These are phyloP conservation scores for Buathra laborator DNA, from an alignment of 2,888 invertebrate species.

Conservation along the genomic window DNA sequence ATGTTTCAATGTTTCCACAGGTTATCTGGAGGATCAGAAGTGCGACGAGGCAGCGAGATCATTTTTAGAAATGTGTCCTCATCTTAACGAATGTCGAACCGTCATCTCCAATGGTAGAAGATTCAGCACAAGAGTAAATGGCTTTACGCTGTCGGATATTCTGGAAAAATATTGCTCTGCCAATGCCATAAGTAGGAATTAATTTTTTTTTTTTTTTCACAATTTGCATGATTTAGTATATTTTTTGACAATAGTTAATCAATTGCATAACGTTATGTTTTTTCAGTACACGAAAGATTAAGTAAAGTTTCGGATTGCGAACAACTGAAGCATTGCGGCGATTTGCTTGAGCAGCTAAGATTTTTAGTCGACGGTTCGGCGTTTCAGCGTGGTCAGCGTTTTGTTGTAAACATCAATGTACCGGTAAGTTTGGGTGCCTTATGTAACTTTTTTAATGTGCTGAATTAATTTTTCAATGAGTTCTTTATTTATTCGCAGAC, in stretches of 20 bases:
- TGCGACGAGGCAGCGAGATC: constrained; percentile 78
- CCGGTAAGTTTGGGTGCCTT: constrained; percentile 70
- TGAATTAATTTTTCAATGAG: not conserved
- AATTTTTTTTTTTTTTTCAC: not conserved
- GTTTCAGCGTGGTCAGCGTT: constrained; percentile 77
- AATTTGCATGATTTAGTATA: not conserved
- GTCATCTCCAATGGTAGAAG: constrained; percentile 75
- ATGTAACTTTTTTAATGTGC: no score
- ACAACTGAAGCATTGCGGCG: constrained; percentile 79
- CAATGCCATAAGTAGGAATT: constrained; percentile 75
- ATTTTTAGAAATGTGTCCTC: constrained; percentile 78
- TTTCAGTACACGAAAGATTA: constrained; percentile 81
- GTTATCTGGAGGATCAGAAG: constrained; percentile 82
- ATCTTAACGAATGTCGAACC: constrained; percentile 78
- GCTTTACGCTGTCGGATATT: constrained; percentile 79
- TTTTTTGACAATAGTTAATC: not conserved
- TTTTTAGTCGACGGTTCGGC: constrained; percentile 80
- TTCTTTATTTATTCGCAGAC: constrained; percentile 67
- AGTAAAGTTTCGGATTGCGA: constrained; percentile 78
- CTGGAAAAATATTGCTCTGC: constrained; percentile 82
- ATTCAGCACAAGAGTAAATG: constrained; percentile 79
- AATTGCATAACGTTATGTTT: not conserved
- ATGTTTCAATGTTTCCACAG: constrained; percentile 67
- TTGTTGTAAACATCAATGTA: constrained; percentile 83
- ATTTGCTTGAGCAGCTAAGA: constrained; percentile 81